phyloP scores from a whole-genome alignment of 2,797 vertebrate species.

The Anableps anableps region DNA sequence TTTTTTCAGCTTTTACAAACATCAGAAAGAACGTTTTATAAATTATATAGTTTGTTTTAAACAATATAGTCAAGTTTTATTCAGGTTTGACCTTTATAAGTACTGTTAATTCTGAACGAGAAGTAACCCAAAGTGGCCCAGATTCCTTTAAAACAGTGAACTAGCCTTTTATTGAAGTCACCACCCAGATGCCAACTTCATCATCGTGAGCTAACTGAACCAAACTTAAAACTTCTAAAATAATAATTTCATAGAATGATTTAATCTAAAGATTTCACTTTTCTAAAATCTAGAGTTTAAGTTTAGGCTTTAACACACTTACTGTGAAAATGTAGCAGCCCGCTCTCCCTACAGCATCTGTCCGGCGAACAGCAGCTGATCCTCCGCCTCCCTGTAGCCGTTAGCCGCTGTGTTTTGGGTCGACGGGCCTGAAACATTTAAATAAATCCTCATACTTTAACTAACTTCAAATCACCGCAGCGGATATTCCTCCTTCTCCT shows the following conservation, averaged over 20 bases:
- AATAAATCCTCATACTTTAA: slow-evolving; percentile 68
- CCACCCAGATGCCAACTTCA: not conserved
- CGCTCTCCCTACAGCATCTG: slow-evolving; percentile 70
- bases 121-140: not conserved
- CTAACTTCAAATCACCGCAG: slow-evolving; percentile 34
- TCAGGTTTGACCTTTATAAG: not conserved
- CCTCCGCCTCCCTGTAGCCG: slow-evolving; percentile 62
- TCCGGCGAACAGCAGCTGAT: slow-evolving; percentile 76
- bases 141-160: not conserved
- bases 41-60: not conserved
- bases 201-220: slow-evolving; percentile 26
- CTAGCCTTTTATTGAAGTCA: not conserved
- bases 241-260: not conserved
- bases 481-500: slow-evolving; percentile 26
- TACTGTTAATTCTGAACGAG: not conserved
- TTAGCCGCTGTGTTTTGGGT: slow-evolving; percentile 58
- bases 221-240: slow-evolving; percentile 40
- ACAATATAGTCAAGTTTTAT: not conserved
- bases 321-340: slow-evolving; percentile 62
- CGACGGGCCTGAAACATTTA: slow-evolving; percentile 62
- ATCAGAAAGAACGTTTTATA: not conserved
- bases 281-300: not conserved
- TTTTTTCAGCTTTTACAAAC: not conserved
- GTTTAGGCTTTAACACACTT: slow-evolving; percentile 56
- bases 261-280: not conserved